A percentile compares a stretch with the other conserved stretches of the same genome.
Evolutionary conservation across 2,888 invertebrate genomes (phyloP).

Genomic region (Creontiades dilutus): DNA sequence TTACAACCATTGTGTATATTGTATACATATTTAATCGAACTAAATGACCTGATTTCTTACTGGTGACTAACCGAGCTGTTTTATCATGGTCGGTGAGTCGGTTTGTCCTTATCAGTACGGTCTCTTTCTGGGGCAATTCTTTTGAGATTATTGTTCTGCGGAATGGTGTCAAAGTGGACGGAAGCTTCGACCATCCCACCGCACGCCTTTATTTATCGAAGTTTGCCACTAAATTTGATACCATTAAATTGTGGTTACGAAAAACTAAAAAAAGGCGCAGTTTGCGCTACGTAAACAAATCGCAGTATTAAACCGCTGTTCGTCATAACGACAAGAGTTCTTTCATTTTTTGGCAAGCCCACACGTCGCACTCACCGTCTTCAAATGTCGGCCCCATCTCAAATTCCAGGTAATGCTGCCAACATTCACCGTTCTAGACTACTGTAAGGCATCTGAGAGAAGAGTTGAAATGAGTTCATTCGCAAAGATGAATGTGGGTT

Average conservation of each 20-base stretch:
- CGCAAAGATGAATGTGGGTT: too few relatives aligned
- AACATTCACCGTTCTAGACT: too few relatives aligned
- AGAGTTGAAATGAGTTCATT: too few relatives aligned
- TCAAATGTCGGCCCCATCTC: not conserved
- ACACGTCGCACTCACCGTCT: not conserved
- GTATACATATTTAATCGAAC: too few relatives aligned
- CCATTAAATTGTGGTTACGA: not conserved
- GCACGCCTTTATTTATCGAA: not conserved
- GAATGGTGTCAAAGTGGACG: not conserved
- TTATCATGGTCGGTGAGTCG: too few relatives aligned
- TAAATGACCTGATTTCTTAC: too few relatives aligned
- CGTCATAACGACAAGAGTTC: not conserved
- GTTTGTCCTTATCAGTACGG: too few relatives aligned
- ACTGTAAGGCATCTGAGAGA: too few relatives aligned
- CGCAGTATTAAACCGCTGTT: not conserved
- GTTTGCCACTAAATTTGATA: not conserved
- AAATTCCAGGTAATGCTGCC: constrained; percentile 5
- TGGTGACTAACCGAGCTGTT: too few relatives aligned
- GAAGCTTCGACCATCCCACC: not conserved
- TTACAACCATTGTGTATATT: too few relatives aligned
- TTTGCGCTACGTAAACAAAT: not conserved
- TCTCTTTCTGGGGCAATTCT: too few relatives aligned
- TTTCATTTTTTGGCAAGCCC: not conserved
- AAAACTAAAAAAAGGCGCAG: not conserved
- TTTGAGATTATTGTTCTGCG: too few relatives aligned